phyloP scores from a whole-genome alignment of 2,888 invertebrate species.

The Glomeris marginata region DNA sequence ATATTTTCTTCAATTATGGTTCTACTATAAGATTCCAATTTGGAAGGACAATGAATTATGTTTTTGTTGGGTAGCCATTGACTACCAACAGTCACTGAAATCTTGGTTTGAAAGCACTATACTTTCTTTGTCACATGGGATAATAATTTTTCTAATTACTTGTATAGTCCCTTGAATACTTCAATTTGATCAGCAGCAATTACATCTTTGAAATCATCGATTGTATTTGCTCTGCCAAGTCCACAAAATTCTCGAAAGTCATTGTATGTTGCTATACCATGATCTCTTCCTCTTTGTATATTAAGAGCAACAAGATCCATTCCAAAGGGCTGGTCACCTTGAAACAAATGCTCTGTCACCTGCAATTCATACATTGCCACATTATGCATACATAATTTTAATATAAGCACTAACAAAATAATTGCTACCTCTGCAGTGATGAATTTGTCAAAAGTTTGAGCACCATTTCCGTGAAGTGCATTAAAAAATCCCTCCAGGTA shows the following conservation, averaged over 20 bases:
- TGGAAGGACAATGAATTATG: too few species aligned
- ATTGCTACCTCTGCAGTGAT: constrained; percentile 11
- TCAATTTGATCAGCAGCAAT: background rate
- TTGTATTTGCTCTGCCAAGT: background rate
- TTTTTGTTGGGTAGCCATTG: too few species aligned
- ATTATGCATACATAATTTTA: too few species aligned
- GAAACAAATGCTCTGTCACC: constrained; percentile 1
- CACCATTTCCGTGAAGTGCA: background rate
- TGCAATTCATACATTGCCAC: too few species aligned
- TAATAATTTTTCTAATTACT: too few species aligned
- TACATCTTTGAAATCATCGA: background rate
- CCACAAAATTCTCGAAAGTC: background rate
- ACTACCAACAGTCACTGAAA: too few species aligned
- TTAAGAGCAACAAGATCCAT: constrained; percentile 2
- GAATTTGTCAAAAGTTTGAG: constrained; percentile 10
- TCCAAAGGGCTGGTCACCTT: background rate
- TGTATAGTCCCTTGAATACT: background rate
- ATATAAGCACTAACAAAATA: too few species aligned
- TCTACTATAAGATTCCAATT: too few species aligned
- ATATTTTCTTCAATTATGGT: too few species aligned
- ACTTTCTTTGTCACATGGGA: too few species aligned
- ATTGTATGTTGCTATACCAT: constrained; percentile 1
- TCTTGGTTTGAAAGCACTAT: too few species aligned
- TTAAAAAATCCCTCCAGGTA: constrained; percentile 4
- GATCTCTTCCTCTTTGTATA: constrained; percentile 4